phyloP scores from a whole-genome alignment of 1,140 invertebrate species.

The Lycorma delicatula region DNA sequence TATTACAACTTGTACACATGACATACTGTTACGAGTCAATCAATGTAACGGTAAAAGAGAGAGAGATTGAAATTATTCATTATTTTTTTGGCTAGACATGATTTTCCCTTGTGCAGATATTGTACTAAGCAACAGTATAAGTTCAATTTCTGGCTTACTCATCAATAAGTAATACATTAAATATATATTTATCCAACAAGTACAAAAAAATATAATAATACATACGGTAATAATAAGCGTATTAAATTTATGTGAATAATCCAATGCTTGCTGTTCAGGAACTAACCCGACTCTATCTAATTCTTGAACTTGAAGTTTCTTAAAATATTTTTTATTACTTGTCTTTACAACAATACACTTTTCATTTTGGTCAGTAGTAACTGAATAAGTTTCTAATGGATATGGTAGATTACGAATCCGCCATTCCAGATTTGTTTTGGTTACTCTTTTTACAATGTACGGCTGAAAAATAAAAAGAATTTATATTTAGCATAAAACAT shows the following conservation, averaged over 20 bases:
- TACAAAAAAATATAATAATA: slow-evolving; percentile 24
- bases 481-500: too few relatives aligned
- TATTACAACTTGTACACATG: too few relatives aligned
- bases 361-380: slow-evolving; percentile 51
- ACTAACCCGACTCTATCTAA: slow-evolving; percentile 52
- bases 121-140: background rate
- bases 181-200: slow-evolving; percentile 19
- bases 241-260: slow-evolving; percentile 59
- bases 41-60: too few relatives aligned
- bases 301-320: slow-evolving; percentile 61
- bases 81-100: background rate
- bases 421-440: slow-evolving; percentile 68
- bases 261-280: slow-evolving; percentile 52
- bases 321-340: slow-evolving; percentile 72
- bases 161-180: background rate
- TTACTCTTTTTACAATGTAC: slow-evolving; percentile 55
- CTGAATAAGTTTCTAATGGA: slow-evolving; percentile 56
- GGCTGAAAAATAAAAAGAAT: slow-evolving; percentile 46
- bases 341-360: slow-evolving; percentile 58
- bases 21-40: too few relatives aligned
- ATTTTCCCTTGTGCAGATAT: background rate
- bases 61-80: background rate
- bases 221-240: slow-evolving; percentile 68
- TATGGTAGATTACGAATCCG: slow-evolving; percentile 69
- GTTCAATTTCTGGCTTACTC: background rate